Evolutionary conservation across 1,140 invertebrate species (phyloP), one percentile per base, ranked within the genome.

Genomic region (Onthophagus taurus): DNA sequence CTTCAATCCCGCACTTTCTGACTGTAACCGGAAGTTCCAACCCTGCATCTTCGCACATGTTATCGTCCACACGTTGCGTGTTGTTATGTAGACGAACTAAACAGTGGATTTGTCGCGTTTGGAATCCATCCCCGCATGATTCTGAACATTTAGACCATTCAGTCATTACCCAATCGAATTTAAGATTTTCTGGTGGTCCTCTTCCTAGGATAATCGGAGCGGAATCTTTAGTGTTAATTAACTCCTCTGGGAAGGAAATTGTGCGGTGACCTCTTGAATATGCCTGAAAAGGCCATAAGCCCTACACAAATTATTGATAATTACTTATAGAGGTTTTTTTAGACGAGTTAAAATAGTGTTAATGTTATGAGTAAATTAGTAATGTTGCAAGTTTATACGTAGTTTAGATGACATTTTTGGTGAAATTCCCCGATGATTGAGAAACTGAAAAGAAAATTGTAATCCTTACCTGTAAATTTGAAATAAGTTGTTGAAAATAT

Each of bases 141-240:
- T 84, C 80, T 2, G 85, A 89, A 65, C 93, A 96, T 19, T 76
- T 70, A 1, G 87, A 87, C 88, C 88, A 92, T 18, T 85, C 77
- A 1, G 82, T 80, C 4, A 83, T 77, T 47, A 78, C 70, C 88
- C 87, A 92, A 53, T 81, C 77, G 58, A 86, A 88, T 54, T 78
- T 71, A 45, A 80, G 65, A 44, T 74, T 71, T 16, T 64, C 73
- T 4, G 58, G 47, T 39, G 57, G 44, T 21, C 69, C 67, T 64
- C 67, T 69, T 8, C 67, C 65, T 4, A 70, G 55, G 23, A 67
- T 53, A 17, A 69, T 60, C 4, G 60, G 54, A 19, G 53, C 47
- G 13, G 46, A 36, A 8, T 49, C 48, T 12, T 47, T 29, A 20
- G 43, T 33, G 30, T 49, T 48, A 12, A 38, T 23, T 6, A 44